Evolutionary conservation across 2,113 vertebrate species (phyloP).

Genomic region (Lycaon pictus): DNA sequence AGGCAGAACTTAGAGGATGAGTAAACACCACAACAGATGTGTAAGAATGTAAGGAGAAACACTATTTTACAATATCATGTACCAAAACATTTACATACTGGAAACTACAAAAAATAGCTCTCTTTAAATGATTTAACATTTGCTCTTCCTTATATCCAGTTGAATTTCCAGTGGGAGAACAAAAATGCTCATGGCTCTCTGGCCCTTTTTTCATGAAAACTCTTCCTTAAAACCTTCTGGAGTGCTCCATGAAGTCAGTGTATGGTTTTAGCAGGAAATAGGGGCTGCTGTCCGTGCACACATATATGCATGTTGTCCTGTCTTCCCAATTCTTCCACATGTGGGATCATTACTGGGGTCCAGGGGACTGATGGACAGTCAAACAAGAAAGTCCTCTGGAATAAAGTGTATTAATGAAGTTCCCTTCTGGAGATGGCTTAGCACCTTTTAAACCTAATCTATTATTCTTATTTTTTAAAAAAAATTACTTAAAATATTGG

Average conservation of each 20-base stretch:
- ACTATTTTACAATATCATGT: constrained; percentile 78
- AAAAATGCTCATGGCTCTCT: constrained; percentile 56
- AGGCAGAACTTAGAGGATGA: constrained; percentile 73
- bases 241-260: not conserved
- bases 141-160: constrained; percentile 60
- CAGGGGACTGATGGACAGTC: not conserved
- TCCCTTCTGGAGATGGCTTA: not conserved
- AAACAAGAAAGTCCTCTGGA: not conserved
- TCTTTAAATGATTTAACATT: constrained; percentile 79
- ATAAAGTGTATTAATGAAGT: not conserved
- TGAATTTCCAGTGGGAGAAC: constrained; percentile 66
- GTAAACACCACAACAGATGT: constrained; percentile 80
- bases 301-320: not conserved
- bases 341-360: not conserved
- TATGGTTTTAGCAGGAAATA: not conserved
- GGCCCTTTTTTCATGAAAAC: constrained; percentile 43
- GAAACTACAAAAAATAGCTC: constrained; percentile 80
- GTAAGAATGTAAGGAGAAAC: constrained; percentile 76
- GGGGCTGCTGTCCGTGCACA: not conserved
- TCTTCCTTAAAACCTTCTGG: constrained; percentile 52
- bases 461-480: not conserved
- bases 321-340: not conserved
- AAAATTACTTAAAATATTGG: not conserved
- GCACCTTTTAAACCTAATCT: not conserved
- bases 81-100: constrained; percentile 76